A percentile compares a stretch with the other conserved stretches of the same genome.
phyloP scores from a whole-genome alignment of 2,113 vertebrate genomes.

The Pseudonaja textilis region DNA sequence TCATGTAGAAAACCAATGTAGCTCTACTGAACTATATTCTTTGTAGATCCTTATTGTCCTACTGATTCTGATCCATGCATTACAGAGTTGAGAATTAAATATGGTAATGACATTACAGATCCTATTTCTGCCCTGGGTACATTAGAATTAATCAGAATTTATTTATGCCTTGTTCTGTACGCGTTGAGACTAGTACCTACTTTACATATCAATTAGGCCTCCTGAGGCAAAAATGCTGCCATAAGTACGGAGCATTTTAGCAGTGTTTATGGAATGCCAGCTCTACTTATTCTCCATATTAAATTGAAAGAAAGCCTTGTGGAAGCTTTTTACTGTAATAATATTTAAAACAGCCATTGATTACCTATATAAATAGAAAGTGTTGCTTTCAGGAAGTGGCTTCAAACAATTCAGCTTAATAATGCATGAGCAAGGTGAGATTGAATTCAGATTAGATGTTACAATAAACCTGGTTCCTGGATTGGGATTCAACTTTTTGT shows the following conservation, averaged over 20 bases:
- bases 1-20: constrained; percentile 3
- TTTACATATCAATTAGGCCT: not conserved
- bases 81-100: not conserved
- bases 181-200: not conserved
- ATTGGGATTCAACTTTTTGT: not conserved
- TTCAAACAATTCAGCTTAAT: not conserved
- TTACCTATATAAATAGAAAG: not conserved
- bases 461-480: not conserved
- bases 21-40: accelerated
- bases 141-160: not conserved
- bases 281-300: not conserved
- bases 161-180: not conserved
- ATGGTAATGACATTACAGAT: not conserved
- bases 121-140: not conserved
- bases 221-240: not conserved
- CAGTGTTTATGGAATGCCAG: not conserved
- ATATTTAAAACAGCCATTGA: not conserved
- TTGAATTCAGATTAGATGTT: not conserved
- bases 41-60: not conserved
- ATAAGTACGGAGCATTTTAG: not conserved
- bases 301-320: not conserved
- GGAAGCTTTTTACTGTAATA: not conserved
- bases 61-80: not conserved
- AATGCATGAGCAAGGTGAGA: not conserved
- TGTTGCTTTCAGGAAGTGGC: not conserved